Percentiles rank a stretch among this genome's conserved stretches.
Conservation (phyloP, 2,888 invertebrate species). For the Microchrysa polita region DNA sequence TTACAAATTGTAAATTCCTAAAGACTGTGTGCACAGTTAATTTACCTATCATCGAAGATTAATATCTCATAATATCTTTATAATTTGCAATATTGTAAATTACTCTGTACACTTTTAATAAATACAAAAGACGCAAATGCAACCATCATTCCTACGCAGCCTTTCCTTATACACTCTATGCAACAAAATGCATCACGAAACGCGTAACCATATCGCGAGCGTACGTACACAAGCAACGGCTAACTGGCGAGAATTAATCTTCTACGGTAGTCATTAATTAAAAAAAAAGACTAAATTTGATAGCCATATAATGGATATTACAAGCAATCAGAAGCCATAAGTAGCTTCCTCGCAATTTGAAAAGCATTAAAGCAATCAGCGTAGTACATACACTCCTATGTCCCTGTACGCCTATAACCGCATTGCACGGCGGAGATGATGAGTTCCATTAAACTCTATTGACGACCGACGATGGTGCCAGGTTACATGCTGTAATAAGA, state of each 20-base stretch:
- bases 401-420: neutral
- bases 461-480: no score
- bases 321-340: slow-evolving; percentile 2
- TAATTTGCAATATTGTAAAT: no score
- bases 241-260: slow-evolving; percentile 10
- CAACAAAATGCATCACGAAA: neutral
- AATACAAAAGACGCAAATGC: no score
- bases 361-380: slow-evolving; percentile 9
- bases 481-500: neutral
- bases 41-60: no score
- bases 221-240: neutral
- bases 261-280: neutral
- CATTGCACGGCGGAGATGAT: neutral
- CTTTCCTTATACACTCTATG: neutral
- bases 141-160: no score
- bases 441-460: neutral
- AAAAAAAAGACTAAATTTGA: neutral
- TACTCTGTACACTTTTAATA: no score
- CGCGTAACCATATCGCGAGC: neutral
- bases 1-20: no score
- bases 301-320: neutral
- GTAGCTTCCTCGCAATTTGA: slow-evolving; percentile 9
- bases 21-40: no score
- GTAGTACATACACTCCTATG: neutral
- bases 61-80: no score